Base-by-base conservation (phyloP, 1,140 invertebrate species). In the Cheumatopsyche charites region DNA sequence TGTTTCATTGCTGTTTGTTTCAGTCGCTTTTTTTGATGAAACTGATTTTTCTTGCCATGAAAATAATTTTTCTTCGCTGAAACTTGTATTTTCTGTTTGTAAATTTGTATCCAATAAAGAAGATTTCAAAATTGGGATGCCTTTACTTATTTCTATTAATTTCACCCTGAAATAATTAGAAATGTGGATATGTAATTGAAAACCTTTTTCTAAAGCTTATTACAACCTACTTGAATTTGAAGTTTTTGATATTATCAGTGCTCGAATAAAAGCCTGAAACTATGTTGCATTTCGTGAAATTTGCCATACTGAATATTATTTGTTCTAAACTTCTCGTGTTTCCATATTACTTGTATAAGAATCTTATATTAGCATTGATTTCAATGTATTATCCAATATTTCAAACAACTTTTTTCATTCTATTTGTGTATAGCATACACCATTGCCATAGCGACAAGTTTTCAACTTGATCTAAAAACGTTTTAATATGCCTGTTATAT, bases 1-100 rank as follows among this genome's bases (percentile, higher is more conserved):
- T 61, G 83, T 80, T 21, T 15, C 67, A 19, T 82, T 79, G 0
- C 73, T 73, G 73, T 80, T 82, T 58, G 81, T 81, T 36, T 80
- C 75, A 19, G 79, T 80, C 45, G 82, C 83, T 25, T 58, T 58
- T 23, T 25, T 58, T 25, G 15, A 7, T 52, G 19, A 17, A 1
- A 9, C n/a, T 17, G 9, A 72, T 77, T 83, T 84, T 73, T 83
- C 79, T 78, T 84, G 82, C 83, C 83, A 84, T 72, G 78, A 77
- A 65, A 84, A 82, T 67, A 21, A 70, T 21, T 77, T 75, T 75
- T 82, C 80, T 49, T 82, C 77, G 42, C 67, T 68, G 61, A 73
- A 70, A n/a, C 69, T 75, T 7, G 76, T 67, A 21, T 78, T 62
- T 61, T 76, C 70, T 17, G 77, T 70, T 25, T 77, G 68, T 45